phyloP scores from a whole-genome alignment of 2,797 vertebrate species.

The Allobates femoralis region DNA sequence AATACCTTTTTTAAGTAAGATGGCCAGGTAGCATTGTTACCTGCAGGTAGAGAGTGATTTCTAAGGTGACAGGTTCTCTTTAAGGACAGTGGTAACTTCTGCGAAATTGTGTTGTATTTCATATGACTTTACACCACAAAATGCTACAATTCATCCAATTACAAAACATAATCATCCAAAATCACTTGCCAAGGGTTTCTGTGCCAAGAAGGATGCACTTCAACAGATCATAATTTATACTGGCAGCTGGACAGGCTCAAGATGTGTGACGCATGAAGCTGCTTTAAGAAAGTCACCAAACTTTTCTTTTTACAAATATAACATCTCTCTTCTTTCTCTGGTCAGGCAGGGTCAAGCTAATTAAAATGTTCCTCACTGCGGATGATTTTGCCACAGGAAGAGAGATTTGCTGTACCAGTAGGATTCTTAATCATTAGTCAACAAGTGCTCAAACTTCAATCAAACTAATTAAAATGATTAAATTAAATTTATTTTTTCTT shows the following conservation, averaged over 20 bases:
- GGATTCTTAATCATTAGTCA: constrained; percentile 42
- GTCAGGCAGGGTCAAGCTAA: constrained; percentile 51
- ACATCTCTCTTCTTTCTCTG: constrained; percentile 43
- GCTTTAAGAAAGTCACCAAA: constrained; percentile 76
- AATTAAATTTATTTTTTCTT: constrained; percentile 3
- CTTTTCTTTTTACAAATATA: constrained; percentile 66
- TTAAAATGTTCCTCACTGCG: constrained; percentile 46
- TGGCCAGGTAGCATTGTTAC: too few relatives aligned
- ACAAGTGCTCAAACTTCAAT: constrained; percentile 48
- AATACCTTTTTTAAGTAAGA: too few relatives aligned
- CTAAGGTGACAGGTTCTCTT: too few relatives aligned
- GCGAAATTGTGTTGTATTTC: constrained; percentile 10
- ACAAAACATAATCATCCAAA: constrained; percentile 74
- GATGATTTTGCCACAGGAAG: constrained; percentile 44
- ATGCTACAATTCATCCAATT: constrained; percentile 85
- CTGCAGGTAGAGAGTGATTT: too few relatives aligned
- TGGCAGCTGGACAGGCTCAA: constrained; percentile 89
- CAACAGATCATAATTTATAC: constrained; percentile 90
- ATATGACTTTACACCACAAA: constrained; percentile 62
- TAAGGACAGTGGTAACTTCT: neutral
- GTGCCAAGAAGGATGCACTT: constrained; percentile 82
- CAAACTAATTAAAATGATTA: constrained; percentile 40
- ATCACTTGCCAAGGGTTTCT: constrained; percentile 74
- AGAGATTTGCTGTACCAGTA: constrained; percentile 35
- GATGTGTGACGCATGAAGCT: constrained; percentile 87